A percentile compares a stretch with the other conserved stretches of the same genome.
Conservation (phyloP, 2,888 invertebrate species). For the Gonocerus acuteangulatus region DNA sequence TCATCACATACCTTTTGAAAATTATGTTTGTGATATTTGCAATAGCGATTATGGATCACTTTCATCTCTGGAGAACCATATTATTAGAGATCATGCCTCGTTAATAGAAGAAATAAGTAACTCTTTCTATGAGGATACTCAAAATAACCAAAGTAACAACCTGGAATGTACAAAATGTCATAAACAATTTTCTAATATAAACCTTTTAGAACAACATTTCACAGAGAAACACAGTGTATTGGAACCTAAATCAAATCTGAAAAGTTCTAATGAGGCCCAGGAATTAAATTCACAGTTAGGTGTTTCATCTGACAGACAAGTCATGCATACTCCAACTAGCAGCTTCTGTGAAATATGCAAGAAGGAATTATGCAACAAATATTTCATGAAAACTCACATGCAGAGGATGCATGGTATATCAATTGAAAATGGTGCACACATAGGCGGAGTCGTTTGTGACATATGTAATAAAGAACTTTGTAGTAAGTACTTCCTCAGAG, state of each 20-base stretch:
- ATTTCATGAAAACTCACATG: conserved; percentile 99
- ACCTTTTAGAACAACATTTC: conserved; percentile 33
- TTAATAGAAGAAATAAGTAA: conserved; percentile 37
- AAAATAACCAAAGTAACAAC: conserved; percentile 26
- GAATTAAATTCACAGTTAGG: conserved; percentile 20
- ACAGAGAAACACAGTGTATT: conserved; percentile 31
- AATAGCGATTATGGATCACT: conserved; percentile 36
- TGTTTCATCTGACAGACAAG: conserved; percentile 32
- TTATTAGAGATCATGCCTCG: conserved; percentile 36
- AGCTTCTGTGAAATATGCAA: conserved; percentile 97
- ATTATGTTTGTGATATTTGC: conserved; percentile 37
- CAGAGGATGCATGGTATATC: conserved; percentile 96
- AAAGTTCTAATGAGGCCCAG: conserved; percentile 24
- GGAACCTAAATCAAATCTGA: conserved; percentile 22
- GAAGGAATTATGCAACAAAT: conserved; percentile 98
- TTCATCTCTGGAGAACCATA: conserved; percentile 36
- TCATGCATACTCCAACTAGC: conserved; percentile 51
- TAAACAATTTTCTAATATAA: conserved; percentile 29
- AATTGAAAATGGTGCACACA: conserved; percentile 83
- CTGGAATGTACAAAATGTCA: conserved; percentile 34
- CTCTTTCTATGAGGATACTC: conserved; percentile 36
- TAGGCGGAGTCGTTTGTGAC: conserved; percentile 90
- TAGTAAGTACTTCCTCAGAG: conserved; percentile 93
- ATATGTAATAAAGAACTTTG: conserved; percentile 97
- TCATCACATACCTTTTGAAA: conserved; percentile 31